A percentile compares a stretch with the other conserved stretches of the same genome.
Evolutionary conservation across 1,140 invertebrate species (phyloP).

Genomic region (Doryteuthis pealeii): DNA sequence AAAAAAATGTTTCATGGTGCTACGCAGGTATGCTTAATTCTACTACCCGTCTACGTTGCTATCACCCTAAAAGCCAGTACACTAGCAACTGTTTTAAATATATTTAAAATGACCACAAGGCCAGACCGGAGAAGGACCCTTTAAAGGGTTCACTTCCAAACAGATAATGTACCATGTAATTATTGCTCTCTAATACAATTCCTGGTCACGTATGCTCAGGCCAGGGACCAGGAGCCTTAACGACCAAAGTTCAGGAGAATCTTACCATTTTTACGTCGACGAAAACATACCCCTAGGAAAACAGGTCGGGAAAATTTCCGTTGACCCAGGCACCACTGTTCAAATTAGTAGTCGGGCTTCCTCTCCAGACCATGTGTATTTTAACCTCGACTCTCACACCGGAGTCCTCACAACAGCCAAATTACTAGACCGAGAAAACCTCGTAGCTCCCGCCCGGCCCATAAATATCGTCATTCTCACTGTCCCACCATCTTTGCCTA

Average conservation of each 20-base stretch:
- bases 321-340: slow-evolving; percentile 23
- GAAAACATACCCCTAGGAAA: slow-evolving; percentile 29
- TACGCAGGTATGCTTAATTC: not conserved
- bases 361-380: slow-evolving; percentile 21
- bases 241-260: slow-evolving; percentile 11
- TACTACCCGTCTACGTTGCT: not conserved
- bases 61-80: not conserved
- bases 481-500: slow-evolving; percentile 19
- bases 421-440: slow-evolving; percentile 36
- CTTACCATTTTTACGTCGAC: slow-evolving; percentile 18
- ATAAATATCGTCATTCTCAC: not conserved
- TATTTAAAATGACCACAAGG: not conserved
- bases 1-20: not conserved
- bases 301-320: slow-evolving; percentile 25
- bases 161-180: slow-evolving; percentile 22
- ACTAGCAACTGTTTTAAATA: slow-evolving; percentile 13
- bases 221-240: slow-evolving; percentile 27
- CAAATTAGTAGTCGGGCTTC: slow-evolving; percentile 25
- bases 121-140: not conserved
- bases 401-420: slow-evolving; percentile 31
- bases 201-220: slow-evolving; percentile 30
- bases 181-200: slow-evolving; percentile 31
- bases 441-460: slow-evolving; percentile 5
- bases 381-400: slow-evolving; percentile 30
- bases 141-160: not conserved